Base-by-base conservation (phyloP, 2,797 vertebrate genomes). In the Acridotheres tristis region DNA sequence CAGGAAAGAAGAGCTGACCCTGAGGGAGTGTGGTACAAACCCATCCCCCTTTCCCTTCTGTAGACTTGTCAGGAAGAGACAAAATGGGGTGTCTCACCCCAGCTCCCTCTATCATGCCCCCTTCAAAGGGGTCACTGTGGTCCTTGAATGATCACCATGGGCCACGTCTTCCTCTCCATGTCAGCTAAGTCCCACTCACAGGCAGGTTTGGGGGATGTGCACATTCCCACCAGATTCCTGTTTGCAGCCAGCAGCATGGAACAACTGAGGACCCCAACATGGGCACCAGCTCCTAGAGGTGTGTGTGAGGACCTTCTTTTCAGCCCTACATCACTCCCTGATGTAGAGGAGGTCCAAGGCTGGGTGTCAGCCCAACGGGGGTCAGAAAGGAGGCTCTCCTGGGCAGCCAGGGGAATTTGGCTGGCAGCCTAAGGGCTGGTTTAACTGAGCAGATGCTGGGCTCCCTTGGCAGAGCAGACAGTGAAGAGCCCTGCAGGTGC, bases 1-100 rank as follows among this genome's bases (percentile, higher is more conserved):
- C 91, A 66, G 45, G 79, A 97, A 95, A 96, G 93, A 80, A 78
- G 15, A 93, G 51, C 50, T 93, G 68, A 77, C 63, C n/a, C 78
- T 69, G 73, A 80, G 40, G 43, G 66, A 90, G 21, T 0, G 0
- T 63, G 42, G 27, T 74, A 66, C 87, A 88, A 74, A 78, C 57
- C 88, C 91, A 86, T 54, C 92, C 90, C 90, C 85, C 94, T 63
- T 67, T 42, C 36, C 50, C 62, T 87, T 89, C 53, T 83, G 23
- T 38, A 32, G 18, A 17, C 11, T 68, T 74, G 19, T 81, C 34
- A 34, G 66, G n/a, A 76, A 78, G 45, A 94, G 22, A 48, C 50
- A 86, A 82, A 95, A 81, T 5, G 32, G 48, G 38, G 40, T 9
- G 43, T 63, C 13, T 63, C 9, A 45, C 34, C 25, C 16, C 48